Conservation (phyloP, 2,888 invertebrate species). For the Alentia gelatinosa region DNA sequence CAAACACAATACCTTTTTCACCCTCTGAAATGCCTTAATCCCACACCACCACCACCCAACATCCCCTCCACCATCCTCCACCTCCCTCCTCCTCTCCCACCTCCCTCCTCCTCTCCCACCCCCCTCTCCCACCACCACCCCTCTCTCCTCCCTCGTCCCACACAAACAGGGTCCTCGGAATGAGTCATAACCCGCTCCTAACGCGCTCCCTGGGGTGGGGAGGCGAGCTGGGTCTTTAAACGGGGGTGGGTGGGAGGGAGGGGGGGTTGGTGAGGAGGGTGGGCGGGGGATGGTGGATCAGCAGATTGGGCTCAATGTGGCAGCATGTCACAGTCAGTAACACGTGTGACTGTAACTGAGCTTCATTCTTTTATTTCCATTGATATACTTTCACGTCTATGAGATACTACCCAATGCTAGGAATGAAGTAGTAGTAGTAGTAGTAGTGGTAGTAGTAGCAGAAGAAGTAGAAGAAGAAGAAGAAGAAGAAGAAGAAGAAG, state of each 20-base stretch:
- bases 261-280: not conserved
- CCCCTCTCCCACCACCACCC: no score
- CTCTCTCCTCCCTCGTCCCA: not conserved
- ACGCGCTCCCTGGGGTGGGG: not conserved
- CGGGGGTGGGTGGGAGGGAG: not conserved
- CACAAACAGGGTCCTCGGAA: not conserved
- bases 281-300: not conserved
- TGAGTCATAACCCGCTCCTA: no score
- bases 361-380: no score
- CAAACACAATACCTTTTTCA: slow-evolving; percentile 16
- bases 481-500: not conserved
- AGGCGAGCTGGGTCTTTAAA: not conserved
- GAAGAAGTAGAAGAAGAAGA: not conserved
- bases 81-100: no score
- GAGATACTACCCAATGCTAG: no score
- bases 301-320: not conserved
- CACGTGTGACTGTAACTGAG: not conserved
- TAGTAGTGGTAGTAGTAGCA: not conserved
- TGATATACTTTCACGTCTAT: no score
- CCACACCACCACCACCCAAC: no score
- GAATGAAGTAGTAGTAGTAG: not conserved
- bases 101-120: no score
- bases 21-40: not conserved
- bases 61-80: no score
- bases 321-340: not conserved